Percentiles rank a stretch among this genome's conserved stretches.
Evolutionary conservation across 2,113 vertebrate species (phyloP).

Genomic region (Apodemus speciosus): DNA sequence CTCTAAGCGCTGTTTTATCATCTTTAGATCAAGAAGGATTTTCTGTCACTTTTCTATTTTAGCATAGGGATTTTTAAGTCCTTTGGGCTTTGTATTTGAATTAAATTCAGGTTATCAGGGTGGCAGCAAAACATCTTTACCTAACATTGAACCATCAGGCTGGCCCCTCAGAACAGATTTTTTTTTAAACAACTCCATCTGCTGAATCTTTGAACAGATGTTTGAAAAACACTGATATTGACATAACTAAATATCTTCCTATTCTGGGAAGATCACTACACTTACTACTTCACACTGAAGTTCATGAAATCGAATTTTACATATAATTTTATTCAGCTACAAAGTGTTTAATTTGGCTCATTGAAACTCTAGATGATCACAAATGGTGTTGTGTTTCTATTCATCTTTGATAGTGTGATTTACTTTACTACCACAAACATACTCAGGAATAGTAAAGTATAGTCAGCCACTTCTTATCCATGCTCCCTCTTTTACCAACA

Average conservation of each 20-base stretch:
- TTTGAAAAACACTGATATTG: conserved; percentile 52
- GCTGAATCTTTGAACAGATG: conserved; percentile 28
- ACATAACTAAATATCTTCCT: conserved; percentile 37
- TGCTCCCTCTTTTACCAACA: conserved; percentile 17
- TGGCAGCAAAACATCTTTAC: not conserved
- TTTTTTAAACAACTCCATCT: conserved; percentile 39
- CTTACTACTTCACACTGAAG: conserved; percentile 33
- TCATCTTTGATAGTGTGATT: conserved; percentile 36
- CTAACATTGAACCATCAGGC: not conserved
- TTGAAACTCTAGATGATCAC: conserved; percentile 14
- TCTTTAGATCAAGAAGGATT: conserved; percentile 44
- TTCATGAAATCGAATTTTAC: conserved; percentile 43
- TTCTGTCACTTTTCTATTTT: conserved; percentile 51
- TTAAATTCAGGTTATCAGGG: not conserved
- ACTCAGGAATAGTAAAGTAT: not conserved
- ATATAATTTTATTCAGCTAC: conserved; percentile 54
- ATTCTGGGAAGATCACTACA: conserved; percentile 35
- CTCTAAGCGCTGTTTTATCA: conserved; percentile 22
- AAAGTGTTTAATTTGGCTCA: conserved; percentile 40
- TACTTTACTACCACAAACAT: not conserved
- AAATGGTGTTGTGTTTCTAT: not conserved
- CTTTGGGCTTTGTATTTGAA: conserved; percentile 46
- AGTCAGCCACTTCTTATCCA: conserved; percentile 10
- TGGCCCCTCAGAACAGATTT: not conserved
- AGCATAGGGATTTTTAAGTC: conserved; percentile 1